These are phyloP conservation scores for Musca domestica DNA, from an alignment of 1,140 invertebrate genomes.

Conservation along the genomic window DNA sequence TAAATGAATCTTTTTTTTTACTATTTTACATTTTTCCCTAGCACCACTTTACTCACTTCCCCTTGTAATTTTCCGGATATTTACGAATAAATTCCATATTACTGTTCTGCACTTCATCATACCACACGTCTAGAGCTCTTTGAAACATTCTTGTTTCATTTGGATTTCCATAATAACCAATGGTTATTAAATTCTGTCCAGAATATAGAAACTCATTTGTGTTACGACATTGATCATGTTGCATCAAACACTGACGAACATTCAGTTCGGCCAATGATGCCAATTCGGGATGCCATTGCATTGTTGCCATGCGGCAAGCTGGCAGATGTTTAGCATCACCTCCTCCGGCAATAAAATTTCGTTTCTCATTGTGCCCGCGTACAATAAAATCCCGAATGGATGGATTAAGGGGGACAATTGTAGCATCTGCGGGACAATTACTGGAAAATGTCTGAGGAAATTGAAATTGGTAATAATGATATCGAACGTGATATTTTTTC, in stretches of 20 bases:
- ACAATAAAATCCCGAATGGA: not conserved
- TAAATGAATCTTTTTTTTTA: not conserved
- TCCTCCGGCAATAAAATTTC: conserved; percentile 24
- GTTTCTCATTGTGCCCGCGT: conserved; percentile 14
- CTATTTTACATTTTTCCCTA: not conserved
- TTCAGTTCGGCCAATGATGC: conserved; percentile 22
- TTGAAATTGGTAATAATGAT: no score
- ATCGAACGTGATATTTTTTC: not conserved
- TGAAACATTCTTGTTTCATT: no score
- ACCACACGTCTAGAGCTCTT: no score
- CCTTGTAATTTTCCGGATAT: not conserved
- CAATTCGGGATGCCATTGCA: conserved; percentile 28
- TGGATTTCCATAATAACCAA: not conserved
- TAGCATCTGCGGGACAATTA: not conserved
- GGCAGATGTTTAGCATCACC: not conserved
- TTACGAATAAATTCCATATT: not conserved
- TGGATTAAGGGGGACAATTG: not conserved
- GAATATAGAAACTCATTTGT: not conserved
- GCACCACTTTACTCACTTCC: not conserved
- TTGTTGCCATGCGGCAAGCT: conserved; percentile 21
- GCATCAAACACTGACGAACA: conserved; percentile 17
- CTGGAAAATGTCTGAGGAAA: not conserved
- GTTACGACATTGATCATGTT: no score
- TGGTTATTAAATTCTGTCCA: not conserved
- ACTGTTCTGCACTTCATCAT: not conserved